Percentiles rank a stretch among this genome's conserved stretches.
Evolutionary conservation across 2,888 invertebrate genomes (phyloP).

Genomic region (Mesorhabditis belari): DNA sequence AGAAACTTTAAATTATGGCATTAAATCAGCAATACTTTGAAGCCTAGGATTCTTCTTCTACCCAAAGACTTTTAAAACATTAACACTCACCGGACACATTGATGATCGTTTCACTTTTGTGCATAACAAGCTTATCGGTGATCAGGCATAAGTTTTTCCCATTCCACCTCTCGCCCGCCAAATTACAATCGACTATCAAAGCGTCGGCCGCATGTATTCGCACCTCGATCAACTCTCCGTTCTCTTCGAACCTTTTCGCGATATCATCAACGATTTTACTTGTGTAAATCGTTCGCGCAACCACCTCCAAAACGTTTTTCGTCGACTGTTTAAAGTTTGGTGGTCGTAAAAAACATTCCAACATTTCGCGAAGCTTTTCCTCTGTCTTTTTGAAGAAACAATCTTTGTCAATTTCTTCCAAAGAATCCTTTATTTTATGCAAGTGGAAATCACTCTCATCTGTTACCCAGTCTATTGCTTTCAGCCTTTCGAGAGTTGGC

Average conservation of each 20-base stretch:
- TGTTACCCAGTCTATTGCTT: neutral
- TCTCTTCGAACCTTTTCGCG: no score
- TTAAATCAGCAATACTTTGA: no score
- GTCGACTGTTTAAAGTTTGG: no score
- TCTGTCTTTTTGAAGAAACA: neutral
- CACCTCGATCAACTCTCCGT: conserved; percentile 1
- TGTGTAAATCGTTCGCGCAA: neutral
- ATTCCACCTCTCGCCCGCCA: neutral
- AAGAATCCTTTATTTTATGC: neutral
- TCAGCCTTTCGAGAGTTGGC: neutral
- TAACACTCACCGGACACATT: conserved; percentile 5
- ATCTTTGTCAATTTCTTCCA: neutral
- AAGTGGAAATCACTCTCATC: neutral
- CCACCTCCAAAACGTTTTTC: conserved; percentile 1
- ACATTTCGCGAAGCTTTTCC: neutral
- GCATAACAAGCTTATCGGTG: conserved; percentile 1
- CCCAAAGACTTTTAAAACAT: no score
- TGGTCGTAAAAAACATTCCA: neutral
- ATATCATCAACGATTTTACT: neutral
- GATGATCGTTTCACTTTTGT: neutral
- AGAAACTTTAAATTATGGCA: no score
- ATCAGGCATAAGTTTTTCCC: conserved; percentile 5
- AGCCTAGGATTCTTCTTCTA: no score
- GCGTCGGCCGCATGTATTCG: conserved; percentile 1
- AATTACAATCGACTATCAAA: conserved; percentile 2